These are phyloP conservation scores for Hippocampus mohnikei DNA, from an alignment of 2,113 vertebrate genomes.

Conservation along the genomic window DNA sequence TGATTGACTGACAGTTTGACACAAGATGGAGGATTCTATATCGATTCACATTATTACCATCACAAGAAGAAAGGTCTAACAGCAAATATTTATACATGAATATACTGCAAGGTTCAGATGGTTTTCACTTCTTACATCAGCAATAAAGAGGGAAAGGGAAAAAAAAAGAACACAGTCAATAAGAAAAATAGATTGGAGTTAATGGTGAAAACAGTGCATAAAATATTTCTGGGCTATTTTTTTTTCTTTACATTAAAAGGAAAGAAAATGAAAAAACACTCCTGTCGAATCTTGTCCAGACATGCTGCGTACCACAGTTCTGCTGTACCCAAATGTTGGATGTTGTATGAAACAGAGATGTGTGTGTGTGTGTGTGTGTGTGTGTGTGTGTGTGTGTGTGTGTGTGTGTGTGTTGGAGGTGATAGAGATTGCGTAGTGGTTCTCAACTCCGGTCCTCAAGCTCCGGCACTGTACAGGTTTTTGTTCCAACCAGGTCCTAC, in stretches of 20 bases:
- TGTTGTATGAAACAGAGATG: conserved; percentile 27
- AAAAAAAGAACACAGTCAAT: conserved; percentile 59
- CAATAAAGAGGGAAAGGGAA: conserved; percentile 66
- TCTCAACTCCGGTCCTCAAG: conserved; percentile 84
- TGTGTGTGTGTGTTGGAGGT: conserved; percentile 26
- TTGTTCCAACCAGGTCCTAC: conserved; percentile 85
- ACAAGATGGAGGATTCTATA: conserved; percentile 54
- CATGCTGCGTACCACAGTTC: conserved; percentile 66
- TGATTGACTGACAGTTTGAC: conserved; percentile 41
- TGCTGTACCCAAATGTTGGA: conserved; percentile 71
- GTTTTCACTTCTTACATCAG: conserved; percentile 68
- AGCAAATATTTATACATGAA: conserved; percentile 69
- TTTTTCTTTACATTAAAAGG: conserved; percentile 71
- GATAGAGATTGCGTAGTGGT: conserved; percentile 77
- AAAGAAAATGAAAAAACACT: conserved; percentile 69
- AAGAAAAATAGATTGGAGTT: conserved; percentile 77
- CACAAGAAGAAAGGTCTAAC: conserved; percentile 72
- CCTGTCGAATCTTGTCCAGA: conserved; percentile 71
- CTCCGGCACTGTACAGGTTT: conserved; percentile 82
- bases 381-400: conserved; percentile 20
- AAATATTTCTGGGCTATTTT: conserved; percentile 71
- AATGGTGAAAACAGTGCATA: conserved; percentile 79
- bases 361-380: conserved; percentile 16
- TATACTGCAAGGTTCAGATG: conserved; percentile 69
- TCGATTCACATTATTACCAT: conserved; percentile 59